phyloP scores from a whole-genome alignment of 2,888 invertebrate genomes.

The Stenichneumon culpator region DNA sequence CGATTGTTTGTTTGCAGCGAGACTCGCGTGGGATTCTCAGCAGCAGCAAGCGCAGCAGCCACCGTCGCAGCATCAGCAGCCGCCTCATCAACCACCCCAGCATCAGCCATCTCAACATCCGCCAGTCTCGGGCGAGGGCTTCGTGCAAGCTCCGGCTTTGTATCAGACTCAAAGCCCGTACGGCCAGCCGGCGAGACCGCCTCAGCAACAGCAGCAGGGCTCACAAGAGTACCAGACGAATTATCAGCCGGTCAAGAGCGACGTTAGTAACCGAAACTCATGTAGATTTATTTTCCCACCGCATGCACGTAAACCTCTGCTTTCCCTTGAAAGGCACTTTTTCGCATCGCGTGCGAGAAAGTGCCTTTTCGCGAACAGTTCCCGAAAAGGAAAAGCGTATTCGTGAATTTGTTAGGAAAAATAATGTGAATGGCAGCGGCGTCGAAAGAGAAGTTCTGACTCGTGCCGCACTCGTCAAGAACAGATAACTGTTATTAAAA shows the following conservation, averaged over 20 bases:
- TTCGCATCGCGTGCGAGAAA: too few relatives aligned
- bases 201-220: conserved; percentile 57
- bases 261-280: conserved; percentile 74
- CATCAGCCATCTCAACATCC: conserved; percentile 54
- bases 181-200: conserved; percentile 73
- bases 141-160: conserved; percentile 70
- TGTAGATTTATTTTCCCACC: conserved; percentile 11
- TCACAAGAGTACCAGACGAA: conserved; percentile 76
- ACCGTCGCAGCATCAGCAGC: conserved; percentile 70
- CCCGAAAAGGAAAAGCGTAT: too few relatives aligned
- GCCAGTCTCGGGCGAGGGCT: conserved; percentile 69
- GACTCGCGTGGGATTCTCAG: conserved; percentile 80
- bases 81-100: conserved; percentile 51
- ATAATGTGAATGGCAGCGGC: too few relatives aligned
- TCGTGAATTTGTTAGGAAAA: too few relatives aligned
- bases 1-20: conserved; percentile 69
- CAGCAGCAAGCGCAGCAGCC: conserved; percentile 73
- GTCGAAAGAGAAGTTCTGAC: too few relatives aligned
- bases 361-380: too few relatives aligned
- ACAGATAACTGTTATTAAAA: too few relatives aligned
- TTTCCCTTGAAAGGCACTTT: too few relatives aligned
- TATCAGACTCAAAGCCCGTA: conserved; percentile 77
- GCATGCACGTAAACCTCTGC: too few relatives aligned
- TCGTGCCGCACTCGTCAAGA: too few relatives aligned
- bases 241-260: conserved; percentile 79